phyloP scores from a whole-genome alignment of 2,113 vertebrate genomes.

The Promerops cafer region DNA sequence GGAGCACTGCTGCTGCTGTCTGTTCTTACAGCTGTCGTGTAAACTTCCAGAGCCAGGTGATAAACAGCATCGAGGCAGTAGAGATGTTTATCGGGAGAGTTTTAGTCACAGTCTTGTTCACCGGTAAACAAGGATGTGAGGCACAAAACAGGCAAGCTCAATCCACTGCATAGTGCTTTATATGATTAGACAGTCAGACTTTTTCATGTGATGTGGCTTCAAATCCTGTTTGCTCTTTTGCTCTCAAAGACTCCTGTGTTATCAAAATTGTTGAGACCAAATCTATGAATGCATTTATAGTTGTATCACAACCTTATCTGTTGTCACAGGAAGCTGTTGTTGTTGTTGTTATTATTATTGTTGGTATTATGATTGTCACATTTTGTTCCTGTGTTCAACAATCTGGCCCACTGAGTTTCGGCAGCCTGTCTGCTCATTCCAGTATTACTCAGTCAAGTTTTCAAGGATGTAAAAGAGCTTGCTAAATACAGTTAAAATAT shows the following conservation, averaged over 20 bases:
- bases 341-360: background rate
- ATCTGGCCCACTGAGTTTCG: background rate
- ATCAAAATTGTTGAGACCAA: background rate
- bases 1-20: background rate
- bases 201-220: background rate
- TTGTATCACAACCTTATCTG: background rate
- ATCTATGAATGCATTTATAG: background rate
- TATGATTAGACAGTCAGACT: background rate
- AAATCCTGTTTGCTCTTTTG: background rate
- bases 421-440: background rate
- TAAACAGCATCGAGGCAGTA: background rate
- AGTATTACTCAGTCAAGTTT: background rate
- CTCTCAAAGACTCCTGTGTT: background rate
- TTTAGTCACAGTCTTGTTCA: background rate
- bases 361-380: background rate
- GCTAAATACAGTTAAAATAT: background rate
- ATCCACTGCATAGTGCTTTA: background rate
- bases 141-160: background rate
- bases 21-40: background rate
- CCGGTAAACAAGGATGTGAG: background rate
- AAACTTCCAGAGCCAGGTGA: background rate
- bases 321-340: background rate
- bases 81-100: background rate
- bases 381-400: background rate
- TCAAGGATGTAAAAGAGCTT: background rate